Base-by-base conservation (phyloP, 2,888 invertebrate genomes). In the Psylliodes chrysocephalus region DNA sequence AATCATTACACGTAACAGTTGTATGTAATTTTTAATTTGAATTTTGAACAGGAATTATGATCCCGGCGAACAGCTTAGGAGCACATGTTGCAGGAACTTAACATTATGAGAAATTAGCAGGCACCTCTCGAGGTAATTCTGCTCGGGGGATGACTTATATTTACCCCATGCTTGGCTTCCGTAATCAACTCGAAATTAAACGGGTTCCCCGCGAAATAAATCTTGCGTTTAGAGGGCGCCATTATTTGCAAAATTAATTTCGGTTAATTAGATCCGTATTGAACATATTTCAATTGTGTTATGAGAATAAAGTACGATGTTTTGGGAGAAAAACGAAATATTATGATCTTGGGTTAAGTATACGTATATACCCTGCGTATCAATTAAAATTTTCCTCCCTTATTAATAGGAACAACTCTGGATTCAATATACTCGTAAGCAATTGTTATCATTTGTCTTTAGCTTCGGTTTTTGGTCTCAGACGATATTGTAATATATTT, bases 61-160 rank as follows among this genome's bases (percentile, higher is more conserved):
- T 54, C 47, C 54, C 22, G n/a, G 61, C 30, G 15, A 54, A 61
- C 61, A 47, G 54, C 47, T 61, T 40, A 35, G 47, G 38, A 25
- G 47, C 61, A 61, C 61, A 54, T 61, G 61, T 54, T 54, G 42
- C 54, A 35, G 28, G 35, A 60, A 35, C 54, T 54, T 61, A 54
- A 61, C 47, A 54, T 60, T 53, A 53, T 46, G 60, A 53, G 60
- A 44, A 60, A 60, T 53, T 60, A 60, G 46, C 22, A 44, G 18
- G 53, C 53, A 60, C 46, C 44, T 53, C 53, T 40, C 44, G 28
- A 42, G 17, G 28, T 17, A 55, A 56, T 56, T 46, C 46, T 35
- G 56, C 56, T 56, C 14, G 28, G 44, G 56, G 44, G 56, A 56
- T 56, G 56, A 56, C 56, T 56, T 56, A 56, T 46, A 33, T 46